Evolutionary conservation across 2,888 invertebrate genomes (phyloP), one percentile per base, ranked within the genome.

Genomic region (Zootermopsis nevadensis): DNA sequence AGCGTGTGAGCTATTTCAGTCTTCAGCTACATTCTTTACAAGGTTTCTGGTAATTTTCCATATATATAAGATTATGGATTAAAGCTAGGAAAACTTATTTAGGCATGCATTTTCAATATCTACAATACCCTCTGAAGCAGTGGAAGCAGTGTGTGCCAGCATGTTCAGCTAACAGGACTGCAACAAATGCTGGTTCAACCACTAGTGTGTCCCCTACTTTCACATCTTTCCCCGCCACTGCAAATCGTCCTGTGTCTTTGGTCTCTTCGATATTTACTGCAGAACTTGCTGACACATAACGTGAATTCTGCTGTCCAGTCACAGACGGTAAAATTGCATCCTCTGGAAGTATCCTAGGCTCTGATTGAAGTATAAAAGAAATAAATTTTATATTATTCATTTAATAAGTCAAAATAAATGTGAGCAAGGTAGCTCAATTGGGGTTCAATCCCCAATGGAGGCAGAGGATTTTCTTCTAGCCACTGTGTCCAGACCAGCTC

Each of bases 181-280:
- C 92, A 83, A 94, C 94, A 87, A 94, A 93, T 0, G 97, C 93
- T 85, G 92, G 92, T 88, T 97, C 97, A 15, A 94, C 90, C 0
- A 95, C 89, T 83, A 97, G 88, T 80, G 94, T 91, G 87, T 95
- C 94, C 0, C 97, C 97, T 4, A 94, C 93, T 85, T 91, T 90
- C 19, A 97, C 93, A 86, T 95, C 92, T 83, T 92, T 91, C 0
- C 91, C 91, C 0, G 97, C 96, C 48, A 92, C 91, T 0, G 95
- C 96, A 88, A 93, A 96, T 87, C 97, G 91, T 0, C 97, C 97
- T 87, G 92, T 91, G 4, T 89, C 88, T 31, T 91, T 90, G 82
- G 93, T 93, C 84, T 92, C 91, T 80, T 92, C 92, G 85, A 96
- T 92, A 82, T 91, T 91, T 3, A 96, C 91, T 0, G 93, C 91